These are phyloP conservation scores for Mareca penelope DNA, from an alignment of 2,797 vertebrate species.

Conservation along the genomic window DNA sequence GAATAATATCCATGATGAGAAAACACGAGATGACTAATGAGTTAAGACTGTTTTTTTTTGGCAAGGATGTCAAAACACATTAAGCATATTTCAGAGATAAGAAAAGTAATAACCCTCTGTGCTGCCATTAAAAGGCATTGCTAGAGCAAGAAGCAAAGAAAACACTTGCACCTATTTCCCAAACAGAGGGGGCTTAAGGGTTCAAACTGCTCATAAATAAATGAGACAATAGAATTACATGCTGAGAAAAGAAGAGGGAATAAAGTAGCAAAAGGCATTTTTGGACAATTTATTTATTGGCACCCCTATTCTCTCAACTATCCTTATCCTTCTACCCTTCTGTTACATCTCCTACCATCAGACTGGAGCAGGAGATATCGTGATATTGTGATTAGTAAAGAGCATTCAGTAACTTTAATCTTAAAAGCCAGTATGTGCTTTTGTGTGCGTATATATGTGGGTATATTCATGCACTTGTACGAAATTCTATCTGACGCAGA, in stretches of 20 bases:
- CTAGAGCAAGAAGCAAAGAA: not conserved
- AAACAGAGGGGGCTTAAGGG: not conserved
- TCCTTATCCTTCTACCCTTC: not conserved
- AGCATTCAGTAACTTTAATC: not conserved
- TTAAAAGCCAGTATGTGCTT: not conserved
- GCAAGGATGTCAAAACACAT: not conserved
- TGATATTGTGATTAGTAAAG: not conserved
- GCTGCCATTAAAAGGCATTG: not conserved
- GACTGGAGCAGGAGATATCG: not conserved
- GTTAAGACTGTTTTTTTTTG: not conserved
- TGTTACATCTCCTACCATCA: not conserved
- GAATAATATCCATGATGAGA: not conserved
- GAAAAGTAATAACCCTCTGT: not conserved
- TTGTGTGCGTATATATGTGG: not conserved
- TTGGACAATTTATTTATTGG: not conserved
- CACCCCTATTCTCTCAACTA: not conserved
- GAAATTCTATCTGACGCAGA: conserved; percentile 28
- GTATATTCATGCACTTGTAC: not conserved
- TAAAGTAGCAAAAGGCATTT: not conserved
- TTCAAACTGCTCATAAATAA: not conserved
- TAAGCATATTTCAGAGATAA: not conserved
- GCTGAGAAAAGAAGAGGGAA: not conserved
- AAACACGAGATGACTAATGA: not conserved
- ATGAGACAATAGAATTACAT: not conserved
- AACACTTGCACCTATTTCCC: not conserved